Evolutionary conservation across 2,888 invertebrate genomes (phyloP).

Genomic region (Brachypterus glaber): DNA sequence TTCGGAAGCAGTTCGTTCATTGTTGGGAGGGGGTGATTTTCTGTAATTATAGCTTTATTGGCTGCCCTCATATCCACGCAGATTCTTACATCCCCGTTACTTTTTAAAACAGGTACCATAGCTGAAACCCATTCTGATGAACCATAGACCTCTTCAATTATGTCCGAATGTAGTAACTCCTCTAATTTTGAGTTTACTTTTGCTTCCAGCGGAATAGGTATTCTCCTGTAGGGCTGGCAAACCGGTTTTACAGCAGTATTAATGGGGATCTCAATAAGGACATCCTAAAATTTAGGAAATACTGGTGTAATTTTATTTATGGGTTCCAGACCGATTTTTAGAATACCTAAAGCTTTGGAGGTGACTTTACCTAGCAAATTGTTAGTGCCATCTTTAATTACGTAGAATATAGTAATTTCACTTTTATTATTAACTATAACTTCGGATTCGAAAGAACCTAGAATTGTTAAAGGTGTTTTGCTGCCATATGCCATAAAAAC

Average conservation of each 20-base stretch:
- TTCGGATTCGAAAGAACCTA: slow-evolving; percentile 19
- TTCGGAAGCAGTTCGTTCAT: slow-evolving; percentile 13
- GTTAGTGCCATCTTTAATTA: slow-evolving; percentile 14
- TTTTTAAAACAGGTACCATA: slow-evolving; percentile 26
- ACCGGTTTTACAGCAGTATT: slow-evolving; percentile 24
- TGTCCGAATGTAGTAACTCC: slow-evolving; percentile 16
- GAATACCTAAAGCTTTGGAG: slow-evolving; percentile 10
- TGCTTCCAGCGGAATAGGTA: slow-evolving; percentile 14
- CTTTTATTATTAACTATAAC: slow-evolving; percentile 11
- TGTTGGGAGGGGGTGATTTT: neutral
- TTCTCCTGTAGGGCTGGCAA: slow-evolving; percentile 17
- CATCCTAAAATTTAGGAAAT: slow-evolving; percentile 23
- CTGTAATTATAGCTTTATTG: slow-evolving; percentile 19
- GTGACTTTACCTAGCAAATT: slow-evolving; percentile 16
- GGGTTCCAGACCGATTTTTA: slow-evolving; percentile 9
- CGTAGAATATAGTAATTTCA: slow-evolving; percentile 16
- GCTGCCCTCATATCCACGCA: slow-evolving; percentile 28
- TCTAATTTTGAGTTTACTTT: slow-evolving; percentile 13
- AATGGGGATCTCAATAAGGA: slow-evolving; percentile 20
- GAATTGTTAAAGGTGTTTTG: slow-evolving; percentile 14
- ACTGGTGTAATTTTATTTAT: slow-evolving; percentile 7
- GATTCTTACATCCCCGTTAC: slow-evolving; percentile 23
- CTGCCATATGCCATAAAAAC: slow-evolving; percentile 14
- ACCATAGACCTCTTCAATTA: slow-evolving; percentile 25
- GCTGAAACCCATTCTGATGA: slow-evolving; percentile 28